Evolutionary conservation across 2,113 vertebrate genomes (phyloP).

Genomic region (Nibea coibor): DNA sequence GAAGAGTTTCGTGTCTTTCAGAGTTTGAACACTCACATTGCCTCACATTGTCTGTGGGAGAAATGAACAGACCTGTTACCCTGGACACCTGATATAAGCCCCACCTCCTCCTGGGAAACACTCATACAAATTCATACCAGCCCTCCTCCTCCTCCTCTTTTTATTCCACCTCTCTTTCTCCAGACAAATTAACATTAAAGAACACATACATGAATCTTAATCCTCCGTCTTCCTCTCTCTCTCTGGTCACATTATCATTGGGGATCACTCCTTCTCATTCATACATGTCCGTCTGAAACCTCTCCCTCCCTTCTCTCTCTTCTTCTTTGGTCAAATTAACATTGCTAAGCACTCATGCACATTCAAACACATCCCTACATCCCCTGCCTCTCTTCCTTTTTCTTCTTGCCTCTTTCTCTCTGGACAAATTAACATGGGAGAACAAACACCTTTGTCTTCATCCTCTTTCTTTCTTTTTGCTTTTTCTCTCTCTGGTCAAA

Average conservation of each 20-base stretch:
- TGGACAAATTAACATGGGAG: conserved; percentile 51
- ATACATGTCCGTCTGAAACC: conserved; percentile 38
- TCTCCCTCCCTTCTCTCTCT: background rate
- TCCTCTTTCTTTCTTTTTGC: background rate
- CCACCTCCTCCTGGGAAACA: conserved; percentile 38
- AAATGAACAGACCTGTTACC: background rate
- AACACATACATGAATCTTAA: conserved; percentile 68
- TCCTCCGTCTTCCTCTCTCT: conserved; percentile 47
- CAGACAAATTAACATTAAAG: conserved; percentile 66
- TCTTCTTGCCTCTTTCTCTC: conserved; percentile 67
- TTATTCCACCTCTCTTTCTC: conserved; percentile 74
- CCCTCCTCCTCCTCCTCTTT: background rate
- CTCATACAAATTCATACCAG: conserved; percentile 58
- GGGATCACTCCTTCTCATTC: conserved; percentile 48
- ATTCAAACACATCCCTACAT: conserved; percentile 61
- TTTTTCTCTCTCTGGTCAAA: conserved; percentile 34
- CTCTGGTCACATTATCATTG: conserved; percentile 43
- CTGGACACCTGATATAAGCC: conserved; percentile 1
- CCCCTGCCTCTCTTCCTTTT: conserved; percentile 61
- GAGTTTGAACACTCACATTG: background rate
- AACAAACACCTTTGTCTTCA: conserved; percentile 60
- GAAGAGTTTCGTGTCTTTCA: background rate
- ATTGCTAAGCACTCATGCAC: conserved; percentile 66
- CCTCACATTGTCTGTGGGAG: background rate
- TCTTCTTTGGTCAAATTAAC: conserved; percentile 64